Evolutionary conservation across 2,797 vertebrate genomes (phyloP).

Genomic region (Enteromius anoplus): DNA sequence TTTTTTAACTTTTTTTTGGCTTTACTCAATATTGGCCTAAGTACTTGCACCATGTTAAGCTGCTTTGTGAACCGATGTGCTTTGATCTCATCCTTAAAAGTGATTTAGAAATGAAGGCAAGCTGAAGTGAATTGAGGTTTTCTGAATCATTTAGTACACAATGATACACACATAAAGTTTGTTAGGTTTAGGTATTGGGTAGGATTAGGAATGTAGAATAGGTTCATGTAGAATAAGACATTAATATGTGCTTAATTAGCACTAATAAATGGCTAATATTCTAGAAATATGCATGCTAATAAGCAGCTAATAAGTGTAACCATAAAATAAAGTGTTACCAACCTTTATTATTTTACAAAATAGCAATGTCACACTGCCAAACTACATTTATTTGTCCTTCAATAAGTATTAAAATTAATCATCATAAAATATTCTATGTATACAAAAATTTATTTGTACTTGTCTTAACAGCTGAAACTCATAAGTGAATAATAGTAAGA

Average conservation of each 20-base stretch:
- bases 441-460: background rate
- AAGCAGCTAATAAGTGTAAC: too few relatives aligned
- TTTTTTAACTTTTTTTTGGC: background rate
- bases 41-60: slow-evolving; percentile 1
- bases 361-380: background rate
- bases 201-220: too few relatives aligned
- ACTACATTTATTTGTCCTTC: background rate
- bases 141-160: background rate
- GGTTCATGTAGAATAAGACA: too few relatives aligned
- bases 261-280: too few relatives aligned
- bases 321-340: too few relatives aligned
- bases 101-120: background rate
- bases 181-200: too few relatives aligned
- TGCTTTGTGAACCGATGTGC: slow-evolving; percentile 10
- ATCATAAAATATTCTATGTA: background rate
- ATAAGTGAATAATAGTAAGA: background rate
- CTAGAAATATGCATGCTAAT: too few relatives aligned
- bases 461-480: slow-evolving; percentile 12
- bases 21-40: background rate
- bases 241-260: too few relatives aligned
- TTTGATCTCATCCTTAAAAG: slow-evolving; percentile 27
- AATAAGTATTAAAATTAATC: background rate
- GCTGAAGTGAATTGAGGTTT: slow-evolving; percentile 14
- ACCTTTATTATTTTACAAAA: background rate
- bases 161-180: background rate